Conservation (phyloP, 2,888 invertebrate genomes). For the Amitus sp. region DNA sequence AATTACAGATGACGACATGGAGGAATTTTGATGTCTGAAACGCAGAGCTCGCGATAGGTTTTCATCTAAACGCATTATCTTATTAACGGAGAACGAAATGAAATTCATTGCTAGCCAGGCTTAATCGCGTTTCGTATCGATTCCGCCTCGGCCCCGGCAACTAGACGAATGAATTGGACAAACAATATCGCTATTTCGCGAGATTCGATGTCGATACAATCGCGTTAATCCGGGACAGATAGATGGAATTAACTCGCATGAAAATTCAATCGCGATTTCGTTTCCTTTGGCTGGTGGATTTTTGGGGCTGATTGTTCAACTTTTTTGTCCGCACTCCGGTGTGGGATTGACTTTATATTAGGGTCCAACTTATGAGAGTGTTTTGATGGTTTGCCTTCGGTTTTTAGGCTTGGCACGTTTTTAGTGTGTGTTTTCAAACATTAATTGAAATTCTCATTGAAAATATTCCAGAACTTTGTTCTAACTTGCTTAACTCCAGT, state of each 20-base stretch:
- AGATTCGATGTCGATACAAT: constrained; percentile 41
- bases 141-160: constrained; percentile 35
- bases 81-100: constrained; percentile 40
- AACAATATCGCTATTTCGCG: constrained; percentile 42
- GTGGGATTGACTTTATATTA: too few species aligned
- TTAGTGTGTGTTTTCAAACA: too few species aligned
- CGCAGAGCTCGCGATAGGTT: constrained; percentile 33
- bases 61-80: constrained; percentile 41
- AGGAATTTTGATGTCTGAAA: constrained; percentile 39
- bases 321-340: too few species aligned
- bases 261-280: constrained; percentile 41
- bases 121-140: constrained; percentile 40
- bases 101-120: constrained; percentile 24
- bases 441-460: too few species aligned
- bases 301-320: too few species aligned
- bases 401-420: too few species aligned
- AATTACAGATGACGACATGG: constrained; percentile 35
- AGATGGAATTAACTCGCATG: constrained; percentile 42
- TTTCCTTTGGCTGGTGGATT: constrained; percentile 28
- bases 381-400: too few species aligned
- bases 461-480: too few species aligned
- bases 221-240: constrained; percentile 41
- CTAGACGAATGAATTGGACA: constrained; percentile 38
- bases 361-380: too few species aligned
- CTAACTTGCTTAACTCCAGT: too few species aligned